Conservation (phyloP, 2,797 vertebrate species). For the Ibycter americanus region DNA sequence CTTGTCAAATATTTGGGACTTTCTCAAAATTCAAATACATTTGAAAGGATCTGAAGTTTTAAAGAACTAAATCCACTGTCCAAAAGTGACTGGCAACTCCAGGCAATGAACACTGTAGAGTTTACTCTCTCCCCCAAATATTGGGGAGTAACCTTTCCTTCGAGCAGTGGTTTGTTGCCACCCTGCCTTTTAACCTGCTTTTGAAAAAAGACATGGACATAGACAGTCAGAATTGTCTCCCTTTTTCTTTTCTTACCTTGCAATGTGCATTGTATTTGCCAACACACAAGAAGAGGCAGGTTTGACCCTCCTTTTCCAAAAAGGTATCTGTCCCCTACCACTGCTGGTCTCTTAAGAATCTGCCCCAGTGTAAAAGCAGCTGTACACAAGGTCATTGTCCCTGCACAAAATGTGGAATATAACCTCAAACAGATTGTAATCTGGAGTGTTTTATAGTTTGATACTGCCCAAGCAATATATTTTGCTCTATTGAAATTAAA, state of each 20-base stretch:
- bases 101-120: not conserved
- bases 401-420: not conserved
- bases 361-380: not conserved
- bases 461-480: not conserved
- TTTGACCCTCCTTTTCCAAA: not conserved
- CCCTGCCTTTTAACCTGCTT: not conserved
- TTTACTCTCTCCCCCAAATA: not conserved
- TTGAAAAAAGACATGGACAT: not conserved
- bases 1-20: not conserved
- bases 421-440: not conserved
- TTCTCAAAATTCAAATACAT: not conserved
- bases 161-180: not conserved
- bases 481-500: not conserved
- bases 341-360: not conserved
- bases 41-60: not conserved
- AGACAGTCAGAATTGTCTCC: not conserved
- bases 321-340: not conserved
- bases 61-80: not conserved
- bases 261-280: not conserved
- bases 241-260: not conserved
- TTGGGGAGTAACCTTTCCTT: not conserved
- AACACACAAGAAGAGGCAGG: not conserved
- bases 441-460: not conserved
- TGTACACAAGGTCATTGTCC: not conserved
- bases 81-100: not conserved